phyloP scores from a whole-genome alignment of 2,797 vertebrate species.

The Diglossa cyanea region DNA sequence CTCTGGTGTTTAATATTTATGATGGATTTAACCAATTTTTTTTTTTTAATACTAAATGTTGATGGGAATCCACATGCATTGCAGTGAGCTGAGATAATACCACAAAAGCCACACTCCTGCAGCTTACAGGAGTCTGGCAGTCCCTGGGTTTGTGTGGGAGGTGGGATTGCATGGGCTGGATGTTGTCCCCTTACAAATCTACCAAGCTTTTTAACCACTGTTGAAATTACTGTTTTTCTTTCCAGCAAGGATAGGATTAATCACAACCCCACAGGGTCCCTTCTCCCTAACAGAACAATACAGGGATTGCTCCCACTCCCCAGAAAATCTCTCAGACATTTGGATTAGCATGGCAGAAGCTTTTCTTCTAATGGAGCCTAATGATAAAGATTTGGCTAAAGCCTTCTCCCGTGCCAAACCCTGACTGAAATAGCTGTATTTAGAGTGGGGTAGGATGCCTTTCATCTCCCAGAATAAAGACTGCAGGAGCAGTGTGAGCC shows the following conservation, averaged over 20 bases:
- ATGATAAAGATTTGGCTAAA: background rate
- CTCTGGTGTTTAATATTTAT: conserved; percentile 29
- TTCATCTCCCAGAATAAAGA: background rate
- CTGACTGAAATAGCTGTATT: background rate
- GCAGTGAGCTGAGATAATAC: background rate
- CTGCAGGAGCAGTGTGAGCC: background rate
- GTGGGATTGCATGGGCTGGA: background rate
- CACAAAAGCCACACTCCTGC: background rate
- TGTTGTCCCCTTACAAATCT: background rate
- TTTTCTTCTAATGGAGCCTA: background rate
- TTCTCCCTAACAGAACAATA: background rate
- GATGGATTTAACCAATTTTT: background rate
- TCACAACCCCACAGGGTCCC: background rate
- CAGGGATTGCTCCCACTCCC: background rate
- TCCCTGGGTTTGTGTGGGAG: background rate
- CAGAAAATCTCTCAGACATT: background rate
- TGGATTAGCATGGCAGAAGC: background rate
- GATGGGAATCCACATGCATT: background rate
- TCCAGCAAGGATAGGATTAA: background rate
- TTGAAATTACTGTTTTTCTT: background rate
- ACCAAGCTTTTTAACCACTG: background rate
- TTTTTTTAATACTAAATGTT: background rate
- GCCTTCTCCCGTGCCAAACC: background rate
- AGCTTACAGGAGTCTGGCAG: background rate
- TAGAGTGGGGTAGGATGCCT: background rate